Base-by-base conservation (phyloP, 2,888 invertebrate species). In the Philaethria dido region DNA sequence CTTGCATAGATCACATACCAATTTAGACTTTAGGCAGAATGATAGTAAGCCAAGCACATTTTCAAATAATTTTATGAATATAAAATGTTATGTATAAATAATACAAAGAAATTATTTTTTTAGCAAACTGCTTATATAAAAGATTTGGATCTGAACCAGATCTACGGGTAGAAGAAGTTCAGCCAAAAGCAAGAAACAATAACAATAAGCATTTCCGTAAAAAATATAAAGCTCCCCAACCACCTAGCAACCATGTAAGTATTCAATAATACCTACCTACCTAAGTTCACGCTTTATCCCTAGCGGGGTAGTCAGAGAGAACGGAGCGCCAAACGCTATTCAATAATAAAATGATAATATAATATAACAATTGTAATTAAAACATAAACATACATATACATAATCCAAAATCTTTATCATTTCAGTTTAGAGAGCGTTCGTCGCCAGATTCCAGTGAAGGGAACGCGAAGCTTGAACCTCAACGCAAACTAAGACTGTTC, bases 71-170 rank as follows among this genome's bases (percentile, higher is more conserved):
- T 4, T 5, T 25, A 25, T 25, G 25, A 25, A 25, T 25, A 8
- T 33, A 33, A 33, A 33, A 4, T 4, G 29, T 29, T 29, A 4
- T 6, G 6, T 33, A 8, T 8, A 33, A 33, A 4, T 8, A 33
- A 33, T 33, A 33, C 6, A 22, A 3, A 50, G 13, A 50, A 3
- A 18, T 47, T 25, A 33, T 36, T 25, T 29, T 54, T 69, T 2
- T 82, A 90, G 90, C 80, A 73, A 85, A 79, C 70, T 81, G 76
- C 70, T 67, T 86, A 48, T 89, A 82, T 68, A 95, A 95, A 82
- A 89, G 94, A 74, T 96, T 95, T 82, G 96, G 95, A 60, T 96
- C 96, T 60, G 96, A 96, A 80, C 96, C 96, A 18, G 96, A 97
- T 84, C 87, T 96, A 44, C 84, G 92, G 48, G 79, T 84, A 72